Evolutionary conservation across 2,113 vertebrate genomes (phyloP).

Genomic region (Nicator chloris): DNA sequence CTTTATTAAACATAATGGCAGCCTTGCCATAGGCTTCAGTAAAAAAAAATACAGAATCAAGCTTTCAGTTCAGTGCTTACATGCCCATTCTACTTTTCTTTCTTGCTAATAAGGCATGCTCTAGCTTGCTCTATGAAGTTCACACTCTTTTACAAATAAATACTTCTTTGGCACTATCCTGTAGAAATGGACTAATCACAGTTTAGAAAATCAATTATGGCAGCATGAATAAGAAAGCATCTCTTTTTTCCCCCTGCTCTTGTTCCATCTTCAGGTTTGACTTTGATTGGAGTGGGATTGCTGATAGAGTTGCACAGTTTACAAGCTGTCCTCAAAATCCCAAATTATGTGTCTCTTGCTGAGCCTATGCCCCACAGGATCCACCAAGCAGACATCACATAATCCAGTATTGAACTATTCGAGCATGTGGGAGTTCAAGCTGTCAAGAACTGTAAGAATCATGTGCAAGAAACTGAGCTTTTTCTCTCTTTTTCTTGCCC

Average conservation of each 20-base stretch:
- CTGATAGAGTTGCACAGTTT: background rate
- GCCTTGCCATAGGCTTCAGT: background rate
- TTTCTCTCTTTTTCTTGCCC: constrained; percentile 36
- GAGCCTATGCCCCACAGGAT: background rate
- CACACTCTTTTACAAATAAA: background rate
- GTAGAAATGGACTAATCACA: background rate
- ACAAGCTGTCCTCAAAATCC: constrained; percentile 24
- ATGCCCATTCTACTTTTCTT: background rate
- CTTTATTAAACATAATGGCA: background rate
- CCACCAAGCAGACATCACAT: constrained; percentile 43
- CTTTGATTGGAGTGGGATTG: background rate
- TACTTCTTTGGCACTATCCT: background rate
- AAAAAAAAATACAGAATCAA: background rate
- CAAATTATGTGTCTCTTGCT: background rate
- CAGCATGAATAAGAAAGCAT: background rate
- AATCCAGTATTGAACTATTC: constrained; percentile 68
- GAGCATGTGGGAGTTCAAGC: constrained; percentile 61
- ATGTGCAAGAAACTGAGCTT: constrained; percentile 12
- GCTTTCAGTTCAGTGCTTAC: background rate
- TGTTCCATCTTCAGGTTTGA: background rate
- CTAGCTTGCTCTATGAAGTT: background rate
- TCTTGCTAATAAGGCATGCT: background rate
- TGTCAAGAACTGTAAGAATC: constrained; percentile 65
- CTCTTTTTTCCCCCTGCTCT: accelerated
- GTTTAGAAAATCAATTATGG: background rate